These are phyloP conservation scores for Hypomecis atomaria DNA, from an alignment of 2,888 invertebrate species.

Conservation along the genomic window DNA sequence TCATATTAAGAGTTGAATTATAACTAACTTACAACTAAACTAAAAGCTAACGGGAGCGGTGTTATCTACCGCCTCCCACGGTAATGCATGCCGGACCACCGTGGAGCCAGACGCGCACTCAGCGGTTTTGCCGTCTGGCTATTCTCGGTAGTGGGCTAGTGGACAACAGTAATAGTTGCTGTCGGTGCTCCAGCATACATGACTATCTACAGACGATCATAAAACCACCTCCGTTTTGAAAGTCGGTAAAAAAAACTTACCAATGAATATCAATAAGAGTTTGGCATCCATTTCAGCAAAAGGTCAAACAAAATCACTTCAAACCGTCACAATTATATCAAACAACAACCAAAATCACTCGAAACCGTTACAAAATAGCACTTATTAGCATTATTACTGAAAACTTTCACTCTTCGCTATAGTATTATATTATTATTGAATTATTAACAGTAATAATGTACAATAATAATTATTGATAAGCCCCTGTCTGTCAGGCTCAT, in stretches of 20 bases:
- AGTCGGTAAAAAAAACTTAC: conserved; percentile 22
- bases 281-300: conserved; percentile 3
- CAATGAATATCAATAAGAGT: conserved; percentile 15
- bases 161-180: too few species aligned
- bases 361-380: neutral
- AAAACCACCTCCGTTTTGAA: too few species aligned
- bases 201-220: too few species aligned
- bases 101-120: too few species aligned
- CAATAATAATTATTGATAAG: conserved; percentile 20
- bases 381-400: conserved; percentile 1
- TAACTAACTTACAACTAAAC: too few species aligned
- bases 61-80: too few species aligned
- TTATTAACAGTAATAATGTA: conserved; percentile 16
- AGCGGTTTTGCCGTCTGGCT: too few species aligned
- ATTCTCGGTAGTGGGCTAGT: too few species aligned
- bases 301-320: neutral
- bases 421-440: conserved; percentile 9
- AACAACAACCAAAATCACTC: neutral
- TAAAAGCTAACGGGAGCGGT: too few species aligned
- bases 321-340: neutral
- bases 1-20: too few species aligned
- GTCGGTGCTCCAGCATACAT: too few species aligned
- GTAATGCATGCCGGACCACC: too few species aligned
- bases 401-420: conserved; percentile 14
- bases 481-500: conserved; percentile 47